Percentiles rank a stretch among this genome's conserved stretches.
Conservation (phyloP, 2,888 invertebrate species). For the Drosophila helvetica region DNA sequence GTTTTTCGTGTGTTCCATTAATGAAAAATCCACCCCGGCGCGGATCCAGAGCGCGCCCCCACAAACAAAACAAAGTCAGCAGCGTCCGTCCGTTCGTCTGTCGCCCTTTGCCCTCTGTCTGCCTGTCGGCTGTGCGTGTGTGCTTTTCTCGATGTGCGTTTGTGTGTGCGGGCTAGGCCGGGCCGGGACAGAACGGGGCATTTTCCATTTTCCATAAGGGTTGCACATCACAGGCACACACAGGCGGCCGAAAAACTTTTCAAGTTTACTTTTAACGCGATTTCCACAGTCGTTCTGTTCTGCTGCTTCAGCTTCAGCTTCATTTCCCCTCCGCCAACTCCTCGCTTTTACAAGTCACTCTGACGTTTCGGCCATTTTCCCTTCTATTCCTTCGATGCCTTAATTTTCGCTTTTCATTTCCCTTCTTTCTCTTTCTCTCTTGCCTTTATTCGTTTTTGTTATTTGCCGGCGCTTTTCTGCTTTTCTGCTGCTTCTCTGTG, state of each 20-base stretch:
- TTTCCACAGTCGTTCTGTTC: constrained; percentile 43
- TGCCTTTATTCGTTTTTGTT: constrained; percentile 23
- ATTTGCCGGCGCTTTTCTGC: constrained; percentile 66
- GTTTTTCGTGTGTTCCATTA: constrained; percentile 60
- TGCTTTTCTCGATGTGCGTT: constrained; percentile 36
- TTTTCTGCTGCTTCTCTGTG: too few relatives aligned
- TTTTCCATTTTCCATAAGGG: constrained; percentile 65
- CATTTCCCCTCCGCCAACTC: constrained; percentile 7
- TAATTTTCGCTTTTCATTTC: constrained; percentile 6
- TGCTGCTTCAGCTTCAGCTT: constrained; percentile 28
- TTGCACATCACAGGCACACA: constrained; percentile 41
- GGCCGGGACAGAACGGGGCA: constrained; percentile 12
- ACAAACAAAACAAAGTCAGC: constrained; percentile 72
- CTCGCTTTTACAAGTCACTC: constrained; percentile 34
- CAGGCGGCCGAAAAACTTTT: constrained; percentile 41
- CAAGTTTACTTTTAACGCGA: constrained; percentile 69
- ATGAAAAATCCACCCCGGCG: constrained; percentile 74
- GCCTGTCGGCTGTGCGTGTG: constrained; percentile 25
- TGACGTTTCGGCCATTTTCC: constrained; percentile 60
- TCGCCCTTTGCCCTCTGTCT: constrained; percentile 29
- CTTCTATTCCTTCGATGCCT: constrained; percentile 9
- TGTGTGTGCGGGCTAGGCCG: constrained; percentile 27
- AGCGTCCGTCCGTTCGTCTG: constrained; percentile 35
- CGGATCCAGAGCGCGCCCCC: constrained; percentile 51
- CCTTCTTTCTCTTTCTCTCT: constrained; percentile 1